Evolutionary conservation across 1,140 invertebrate genomes (phyloP).

Genomic region (Asbolus verrucosus): DNA sequence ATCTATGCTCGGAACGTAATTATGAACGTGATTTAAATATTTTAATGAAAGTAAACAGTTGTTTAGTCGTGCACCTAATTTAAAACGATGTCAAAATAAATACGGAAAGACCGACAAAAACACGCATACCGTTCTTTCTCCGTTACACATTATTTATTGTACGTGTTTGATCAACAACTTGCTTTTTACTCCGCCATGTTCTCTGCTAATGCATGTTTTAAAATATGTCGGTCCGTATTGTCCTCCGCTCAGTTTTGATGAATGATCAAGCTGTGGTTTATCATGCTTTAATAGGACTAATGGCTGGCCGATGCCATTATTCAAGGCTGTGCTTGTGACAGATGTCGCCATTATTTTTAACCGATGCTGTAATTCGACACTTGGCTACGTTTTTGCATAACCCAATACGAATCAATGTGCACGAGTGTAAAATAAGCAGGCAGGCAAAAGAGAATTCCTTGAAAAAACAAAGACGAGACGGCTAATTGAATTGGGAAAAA

Average conservation of each 20-base stretch:
- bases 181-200: neutral
- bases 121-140: conserved; percentile 7
- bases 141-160: conserved; percentile 22
- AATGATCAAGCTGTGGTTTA: conserved; percentile 30
- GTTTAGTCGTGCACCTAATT: neutral
- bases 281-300: conserved; percentile 28
- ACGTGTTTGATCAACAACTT: conserved; percentile 23
- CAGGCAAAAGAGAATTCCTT: neutral
- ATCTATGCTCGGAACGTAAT: neutral
- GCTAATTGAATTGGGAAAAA: conserved; percentile 36
- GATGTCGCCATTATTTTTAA: conserved; percentile 20
- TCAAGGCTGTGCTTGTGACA: conserved; percentile 9
- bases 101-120: conserved; percentile 14
- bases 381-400: conserved; percentile 4
- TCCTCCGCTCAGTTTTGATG: conserved; percentile 22
- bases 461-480: conserved; percentile 21
- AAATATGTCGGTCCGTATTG: conserved; percentile 25
- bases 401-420: neutral
- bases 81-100: neutral
- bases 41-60: conserved; percentile 12
- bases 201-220: conserved; percentile 5
- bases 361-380: conserved; percentile 8
- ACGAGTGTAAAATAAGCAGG: neutral
- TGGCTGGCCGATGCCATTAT: conserved; percentile 11
- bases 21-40: neutral